Evolutionary conservation across 2,113 vertebrate genomes (phyloP).

Genomic region (Apodemus speciosus): DNA sequence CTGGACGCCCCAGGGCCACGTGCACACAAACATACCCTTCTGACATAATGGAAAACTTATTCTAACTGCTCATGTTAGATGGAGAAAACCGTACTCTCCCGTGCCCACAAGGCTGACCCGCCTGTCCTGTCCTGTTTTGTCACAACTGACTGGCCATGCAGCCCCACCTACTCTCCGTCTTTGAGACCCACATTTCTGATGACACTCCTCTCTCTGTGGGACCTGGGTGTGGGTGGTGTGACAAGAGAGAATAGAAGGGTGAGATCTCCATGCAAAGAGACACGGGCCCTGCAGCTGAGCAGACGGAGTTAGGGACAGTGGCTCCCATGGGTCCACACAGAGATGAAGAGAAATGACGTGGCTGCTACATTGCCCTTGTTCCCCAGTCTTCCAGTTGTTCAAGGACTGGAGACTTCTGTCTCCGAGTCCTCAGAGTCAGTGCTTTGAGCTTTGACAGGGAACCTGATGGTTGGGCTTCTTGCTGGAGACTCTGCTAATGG

Average conservation of each 20-base stretch:
- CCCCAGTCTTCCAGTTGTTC: conserved; percentile 20
- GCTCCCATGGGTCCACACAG: neutral
- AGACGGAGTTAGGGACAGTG: neutral
- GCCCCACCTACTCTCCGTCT: neutral
- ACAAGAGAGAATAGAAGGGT: neutral
- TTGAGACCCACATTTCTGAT: neutral
- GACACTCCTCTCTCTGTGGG: neutral
- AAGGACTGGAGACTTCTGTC: conserved; percentile 14
- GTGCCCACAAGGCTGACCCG: neutral
- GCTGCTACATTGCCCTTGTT: neutral
- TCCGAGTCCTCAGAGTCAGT: conserved; percentile 44
- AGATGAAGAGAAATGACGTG: neutral
- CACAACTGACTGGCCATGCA: neutral
- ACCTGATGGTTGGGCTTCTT: neutral
- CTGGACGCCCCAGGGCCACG: conserved; percentile 42
- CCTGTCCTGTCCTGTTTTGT: conserved; percentile 2
- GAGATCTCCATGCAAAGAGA: neutral
- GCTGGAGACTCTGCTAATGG: neutral
- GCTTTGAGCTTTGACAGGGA: conserved; percentile 4
- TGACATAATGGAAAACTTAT: conserved; percentile 66
- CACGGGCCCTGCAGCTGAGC: no score
- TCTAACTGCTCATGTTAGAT: conserved; percentile 55
- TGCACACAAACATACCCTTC: neutral
- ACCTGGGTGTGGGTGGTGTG: neutral
- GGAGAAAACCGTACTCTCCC: neutral